Evolutionary conservation across 1,140 invertebrate genomes (phyloP), one percentile per base, ranked within the genome.

Genomic region (Aphelenchoides avenae): DNA sequence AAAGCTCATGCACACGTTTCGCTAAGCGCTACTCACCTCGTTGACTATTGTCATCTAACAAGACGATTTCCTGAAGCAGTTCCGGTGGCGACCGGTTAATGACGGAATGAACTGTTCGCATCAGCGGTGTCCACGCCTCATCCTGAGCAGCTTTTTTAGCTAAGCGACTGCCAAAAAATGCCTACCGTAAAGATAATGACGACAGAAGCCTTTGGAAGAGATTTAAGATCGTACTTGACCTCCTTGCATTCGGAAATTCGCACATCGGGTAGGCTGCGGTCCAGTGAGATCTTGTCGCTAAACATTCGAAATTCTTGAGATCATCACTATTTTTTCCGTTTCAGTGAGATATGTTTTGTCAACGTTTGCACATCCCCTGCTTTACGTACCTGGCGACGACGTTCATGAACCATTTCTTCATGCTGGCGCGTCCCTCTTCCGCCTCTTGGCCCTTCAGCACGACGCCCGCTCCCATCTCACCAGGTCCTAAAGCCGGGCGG

Each of bases 21-120:
- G 20, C 26, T 5, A 41, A 6, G 5, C 26, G 13, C 18, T 36
- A 29, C 3, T 18, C 7, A 84, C 85, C 82, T 75, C 85, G 82
- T 43, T 88, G 87, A 67, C 88, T 90, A 74, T 84, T 86, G 79
- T 93, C 89, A 78, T 93, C 89, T 2, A 92, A 86, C 18, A 93
- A 79, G 64, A 93, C 85, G 52, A 93, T 87, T 81, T 92, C 89
- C 68, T 87, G 83, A 11, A 89, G 74, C 31, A 85, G 77, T 54
- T 83, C 73, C 0, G 80, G 57, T 3, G 87, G 85, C 9, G 86
- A 85, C 54, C 87, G 83, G 79, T 88, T 86, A n/a, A 91, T 76
- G 1, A 91, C 87, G 75, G 87, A 89, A 82, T 88, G 87, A 11
- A 91, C 84, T 0, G 89, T 91, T 20, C 89, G 75, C 24, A 92